Percentiles rank a stretch among this genome's conserved stretches.
phyloP scores from a whole-genome alignment of 2,113 vertebrate genomes.

The Nothocercus nigrocapillus region DNA sequence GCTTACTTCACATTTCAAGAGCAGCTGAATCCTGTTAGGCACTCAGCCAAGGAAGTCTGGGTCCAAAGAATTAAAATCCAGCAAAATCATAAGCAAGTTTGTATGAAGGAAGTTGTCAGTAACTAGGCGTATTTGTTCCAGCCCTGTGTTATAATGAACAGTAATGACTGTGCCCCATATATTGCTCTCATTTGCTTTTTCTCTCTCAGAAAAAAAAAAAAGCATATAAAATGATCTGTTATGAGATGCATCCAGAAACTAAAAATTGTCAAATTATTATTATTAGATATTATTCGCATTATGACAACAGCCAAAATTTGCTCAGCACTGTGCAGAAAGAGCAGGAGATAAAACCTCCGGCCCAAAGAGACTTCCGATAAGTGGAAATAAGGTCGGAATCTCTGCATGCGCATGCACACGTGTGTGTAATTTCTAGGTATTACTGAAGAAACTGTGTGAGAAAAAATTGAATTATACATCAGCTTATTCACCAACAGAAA shows the following conservation, averaged over 20 bases:
- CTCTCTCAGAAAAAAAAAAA: neutral
- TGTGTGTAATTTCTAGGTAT: slow-evolving; percentile 37
- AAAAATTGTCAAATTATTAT: slow-evolving; percentile 30
- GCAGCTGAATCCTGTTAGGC: neutral
- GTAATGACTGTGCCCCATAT: neutral
- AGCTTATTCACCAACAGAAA: slow-evolving; percentile 55
- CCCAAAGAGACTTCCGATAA: slow-evolving; percentile 50
- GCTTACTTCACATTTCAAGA: neutral
- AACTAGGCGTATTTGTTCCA: neutral
- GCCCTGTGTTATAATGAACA: neutral
- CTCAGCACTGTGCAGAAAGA: neutral
- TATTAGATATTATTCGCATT: slow-evolving; percentile 52
- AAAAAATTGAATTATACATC: slow-evolving; percentile 67
- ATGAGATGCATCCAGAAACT: neutral
- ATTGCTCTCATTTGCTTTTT: neutral
- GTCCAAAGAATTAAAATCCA: slow-evolving; percentile 17
- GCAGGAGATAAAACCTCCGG: slow-evolving; percentile 24
- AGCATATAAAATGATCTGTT: slow-evolving; percentile 9
- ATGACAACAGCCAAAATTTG: slow-evolving; percentile 7
- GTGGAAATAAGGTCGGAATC: slow-evolving; percentile 54
- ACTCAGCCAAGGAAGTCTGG: neutral
- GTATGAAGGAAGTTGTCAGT: neutral
- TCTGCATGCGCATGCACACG: neutral
- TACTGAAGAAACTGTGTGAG: slow-evolving; percentile 52
- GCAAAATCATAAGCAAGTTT: neutral